Percentiles rank a stretch among this genome's conserved stretches.
Evolutionary conservation across 2,113 vertebrate genomes (phyloP).

Genomic region (Cervus canadensis): DNA sequence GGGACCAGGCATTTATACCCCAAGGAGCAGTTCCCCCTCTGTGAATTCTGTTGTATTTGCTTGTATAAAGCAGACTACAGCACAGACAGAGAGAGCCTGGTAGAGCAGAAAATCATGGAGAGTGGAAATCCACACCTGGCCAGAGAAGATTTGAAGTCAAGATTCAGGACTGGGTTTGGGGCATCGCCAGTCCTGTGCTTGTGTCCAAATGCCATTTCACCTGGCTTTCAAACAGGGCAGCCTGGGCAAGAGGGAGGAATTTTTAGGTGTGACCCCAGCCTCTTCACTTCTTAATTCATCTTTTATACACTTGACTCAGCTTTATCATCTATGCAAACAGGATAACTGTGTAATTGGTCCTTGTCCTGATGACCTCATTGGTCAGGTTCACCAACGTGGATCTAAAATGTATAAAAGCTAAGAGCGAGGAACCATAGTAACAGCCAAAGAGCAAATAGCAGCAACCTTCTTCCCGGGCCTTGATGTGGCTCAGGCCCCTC

Average conservation of each 20-base stretch:
- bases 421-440: no score
- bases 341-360: background rate
- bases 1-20: background rate
- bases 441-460: background rate
- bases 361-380: background rate
- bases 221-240: background rate
- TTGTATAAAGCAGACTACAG: background rate
- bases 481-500: fast-evolving
- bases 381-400: background rate
- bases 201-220: background rate
- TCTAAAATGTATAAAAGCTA: background rate
- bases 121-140: background rate
- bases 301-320: background rate
- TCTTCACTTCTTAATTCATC: background rate
- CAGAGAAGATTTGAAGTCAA: background rate
- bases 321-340: background rate
- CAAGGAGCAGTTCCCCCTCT: background rate
- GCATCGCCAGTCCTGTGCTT: background rate
- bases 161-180: background rate
- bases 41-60: background rate
- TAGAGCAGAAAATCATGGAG: background rate
- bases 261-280: background rate
- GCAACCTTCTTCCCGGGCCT: background rate
- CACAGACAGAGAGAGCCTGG: background rate
- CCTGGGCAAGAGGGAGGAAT: background rate